A percentile compares a stretch with the other conserved stretches of the same genome.
Conservation (phyloP, 1,140 invertebrate genomes). For the Carposina sasakii region DNA sequence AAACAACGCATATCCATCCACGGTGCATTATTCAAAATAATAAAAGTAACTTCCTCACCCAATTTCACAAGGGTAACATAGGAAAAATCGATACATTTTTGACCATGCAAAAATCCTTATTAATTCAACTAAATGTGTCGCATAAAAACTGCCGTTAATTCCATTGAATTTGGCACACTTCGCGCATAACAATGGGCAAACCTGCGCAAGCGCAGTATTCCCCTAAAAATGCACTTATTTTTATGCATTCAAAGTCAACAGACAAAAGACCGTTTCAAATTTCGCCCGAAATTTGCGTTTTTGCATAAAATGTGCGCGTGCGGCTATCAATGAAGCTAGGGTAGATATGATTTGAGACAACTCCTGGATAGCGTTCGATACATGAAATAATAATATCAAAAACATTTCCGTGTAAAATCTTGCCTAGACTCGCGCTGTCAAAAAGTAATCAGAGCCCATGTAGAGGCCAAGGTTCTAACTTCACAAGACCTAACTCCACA, state of each 20-base stretch:
- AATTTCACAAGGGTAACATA: slow-evolving; percentile 13
- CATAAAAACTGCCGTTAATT: slow-evolving; percentile 62
- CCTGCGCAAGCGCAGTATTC: slow-evolving; percentile 31
- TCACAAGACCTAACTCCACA: too few relatives aligned
- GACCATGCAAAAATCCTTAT: slow-evolving; percentile 47
- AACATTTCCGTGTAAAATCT: too few relatives aligned
- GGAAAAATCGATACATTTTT: slow-evolving; percentile 33
- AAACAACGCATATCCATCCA: too few relatives aligned
- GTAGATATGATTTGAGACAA: too few relatives aligned
- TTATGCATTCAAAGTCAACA: slow-evolving; percentile 49
- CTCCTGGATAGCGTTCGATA: too few relatives aligned
- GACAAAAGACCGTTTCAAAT: slow-evolving; percentile 69
- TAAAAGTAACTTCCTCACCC: too few relatives aligned
- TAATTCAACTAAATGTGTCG: slow-evolving; percentile 51
- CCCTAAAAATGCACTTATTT: slow-evolving; percentile 67
- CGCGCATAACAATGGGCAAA: slow-evolving; percentile 36
- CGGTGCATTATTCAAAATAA: too few relatives aligned
- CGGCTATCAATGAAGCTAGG: too few relatives aligned
- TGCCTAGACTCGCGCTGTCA: too few relatives aligned
- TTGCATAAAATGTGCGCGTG: slow-evolving; percentile 70
- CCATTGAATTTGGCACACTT: slow-evolving; percentile 42
- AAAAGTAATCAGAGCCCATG: too few relatives aligned
- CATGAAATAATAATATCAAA: too few relatives aligned
- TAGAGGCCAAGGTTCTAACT: too few relatives aligned
- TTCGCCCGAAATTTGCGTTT: slow-evolving; percentile 69